Conservation (phyloP, 2,888 invertebrate species). For the Eretmocerus hayati region DNA sequence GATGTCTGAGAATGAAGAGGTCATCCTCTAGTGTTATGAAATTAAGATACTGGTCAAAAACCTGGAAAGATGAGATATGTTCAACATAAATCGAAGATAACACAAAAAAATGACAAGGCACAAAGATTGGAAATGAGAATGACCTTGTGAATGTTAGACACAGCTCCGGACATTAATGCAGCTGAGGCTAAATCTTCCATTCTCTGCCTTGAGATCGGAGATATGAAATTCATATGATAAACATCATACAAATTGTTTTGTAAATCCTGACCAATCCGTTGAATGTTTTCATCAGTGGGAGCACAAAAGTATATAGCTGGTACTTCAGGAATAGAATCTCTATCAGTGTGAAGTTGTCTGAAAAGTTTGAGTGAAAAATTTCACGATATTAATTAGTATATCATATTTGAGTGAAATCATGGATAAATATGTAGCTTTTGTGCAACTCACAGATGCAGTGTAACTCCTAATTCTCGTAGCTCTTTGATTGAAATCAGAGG, state of each 20-base stretch:
- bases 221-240: constrained; percentile 94
- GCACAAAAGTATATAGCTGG: constrained; percentile 97
- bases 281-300: constrained; percentile 93
- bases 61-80: constrained; percentile 44
- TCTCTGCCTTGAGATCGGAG: constrained; percentile 86
- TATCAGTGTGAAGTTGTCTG: constrained; percentile 79
- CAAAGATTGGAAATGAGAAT: too few species aligned
- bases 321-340: constrained; percentile 94
- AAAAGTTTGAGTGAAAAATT: too few species aligned
- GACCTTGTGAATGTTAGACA: constrained; percentile 89
- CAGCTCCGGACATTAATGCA: constrained; percentile 83
- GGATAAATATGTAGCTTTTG: too few species aligned
- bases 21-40: constrained; percentile 98
- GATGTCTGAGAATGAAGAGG: constrained; percentile 88
- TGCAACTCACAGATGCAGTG: constrained; percentile 87
- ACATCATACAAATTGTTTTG: constrained; percentile 86
- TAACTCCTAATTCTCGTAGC: constrained; percentile 90
- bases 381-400: too few species aligned
- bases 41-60: constrained; percentile 97
- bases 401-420: too few species aligned
- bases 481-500: constrained; percentile 94
- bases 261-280: constrained; percentile 84
- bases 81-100: neutral
- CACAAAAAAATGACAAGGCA: neutral
- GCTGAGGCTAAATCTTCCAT: constrained; percentile 92